phyloP scores from a whole-genome alignment of 2,797 vertebrate genomes.

The Gambusia yucatana region DNA sequence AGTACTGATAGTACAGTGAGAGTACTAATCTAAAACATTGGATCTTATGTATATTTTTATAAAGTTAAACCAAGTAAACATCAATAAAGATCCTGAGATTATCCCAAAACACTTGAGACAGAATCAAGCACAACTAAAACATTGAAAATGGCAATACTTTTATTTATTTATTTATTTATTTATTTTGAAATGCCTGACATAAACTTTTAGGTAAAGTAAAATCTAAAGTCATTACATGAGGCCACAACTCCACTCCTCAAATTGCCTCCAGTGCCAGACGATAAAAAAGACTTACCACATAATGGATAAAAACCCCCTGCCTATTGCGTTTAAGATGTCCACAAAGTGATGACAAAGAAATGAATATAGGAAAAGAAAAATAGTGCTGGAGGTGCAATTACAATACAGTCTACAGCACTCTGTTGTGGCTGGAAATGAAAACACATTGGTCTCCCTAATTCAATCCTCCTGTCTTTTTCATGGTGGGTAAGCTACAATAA shows the following conservation, averaged over 20 bases:
- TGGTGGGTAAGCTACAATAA: constrained; percentile 38
- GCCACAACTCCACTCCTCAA: background rate
- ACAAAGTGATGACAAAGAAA: constrained; percentile 1
- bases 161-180: too few species aligned
- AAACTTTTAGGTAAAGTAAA: background rate
- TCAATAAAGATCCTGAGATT: background rate
- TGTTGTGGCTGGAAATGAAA: constrained; percentile 57
- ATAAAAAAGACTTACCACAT: background rate
- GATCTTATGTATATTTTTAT: background rate
- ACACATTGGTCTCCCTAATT: constrained; percentile 55
- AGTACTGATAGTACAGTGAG: background rate
- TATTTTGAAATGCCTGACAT: background rate
- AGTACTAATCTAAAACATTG: background rate
- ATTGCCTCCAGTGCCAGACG: constrained; percentile 1
- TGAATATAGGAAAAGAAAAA: background rate
- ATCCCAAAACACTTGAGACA: background rate
- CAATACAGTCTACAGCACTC: constrained; percentile 3
- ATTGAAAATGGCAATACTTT: background rate
- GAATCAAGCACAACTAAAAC: background rate
- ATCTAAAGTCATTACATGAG: background rate
- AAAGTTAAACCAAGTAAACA: background rate
- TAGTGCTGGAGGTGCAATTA: constrained; percentile 3
- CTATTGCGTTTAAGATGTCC: background rate
- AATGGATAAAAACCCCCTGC: background rate
- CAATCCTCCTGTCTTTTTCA: constrained; percentile 61